Conservation (phyloP, 1,140 invertebrate genomes). For the Agraylea sexmaculata region DNA sequence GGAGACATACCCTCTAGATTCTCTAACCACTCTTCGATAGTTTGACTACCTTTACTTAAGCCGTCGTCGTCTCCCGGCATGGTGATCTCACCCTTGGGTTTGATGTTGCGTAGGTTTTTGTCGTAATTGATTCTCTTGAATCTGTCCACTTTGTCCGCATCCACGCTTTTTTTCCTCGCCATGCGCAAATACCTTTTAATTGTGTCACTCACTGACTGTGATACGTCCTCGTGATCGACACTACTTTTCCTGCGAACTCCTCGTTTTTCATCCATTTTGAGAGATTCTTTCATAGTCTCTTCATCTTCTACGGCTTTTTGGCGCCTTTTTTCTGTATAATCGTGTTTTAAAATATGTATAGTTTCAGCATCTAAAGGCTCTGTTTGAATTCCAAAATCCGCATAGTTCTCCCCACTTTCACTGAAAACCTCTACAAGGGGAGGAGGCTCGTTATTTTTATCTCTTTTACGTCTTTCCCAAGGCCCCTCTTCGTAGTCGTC, state of each 20-base stretch:
- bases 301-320: conserved; percentile 26
- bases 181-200: conserved; percentile 73
- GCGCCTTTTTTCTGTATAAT: conserved; percentile 27
- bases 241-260: conserved; percentile 50
- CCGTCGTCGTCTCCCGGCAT: conserved; percentile 61
- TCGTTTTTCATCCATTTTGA: conserved; percentile 24
- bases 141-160: conserved; percentile 64
- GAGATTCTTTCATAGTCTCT: conserved; percentile 24
- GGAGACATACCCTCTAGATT: conserved; percentile 31
- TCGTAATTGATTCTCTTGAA: conserved; percentile 85
- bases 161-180: conserved; percentile 74
- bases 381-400: conserved; percentile 49
- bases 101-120: conserved; percentile 69
- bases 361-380: conserved; percentile 42
- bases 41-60: conserved; percentile 59
- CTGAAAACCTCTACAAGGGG: conserved; percentile 53
- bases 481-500: conserved; percentile 27
- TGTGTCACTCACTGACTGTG: conserved; percentile 72
- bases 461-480: conserved; percentile 22
- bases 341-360: conserved; percentile 36
- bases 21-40: conserved; percentile 58
- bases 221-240: conserved; percentile 70
- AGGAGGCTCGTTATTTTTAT: conserved; percentile 41
- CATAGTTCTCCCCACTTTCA: conserved; percentile 41
- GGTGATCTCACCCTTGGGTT: conserved; percentile 61